Conservation (phyloP, 2,113 vertebrate species). For the Ictalurus punctatus region DNA sequence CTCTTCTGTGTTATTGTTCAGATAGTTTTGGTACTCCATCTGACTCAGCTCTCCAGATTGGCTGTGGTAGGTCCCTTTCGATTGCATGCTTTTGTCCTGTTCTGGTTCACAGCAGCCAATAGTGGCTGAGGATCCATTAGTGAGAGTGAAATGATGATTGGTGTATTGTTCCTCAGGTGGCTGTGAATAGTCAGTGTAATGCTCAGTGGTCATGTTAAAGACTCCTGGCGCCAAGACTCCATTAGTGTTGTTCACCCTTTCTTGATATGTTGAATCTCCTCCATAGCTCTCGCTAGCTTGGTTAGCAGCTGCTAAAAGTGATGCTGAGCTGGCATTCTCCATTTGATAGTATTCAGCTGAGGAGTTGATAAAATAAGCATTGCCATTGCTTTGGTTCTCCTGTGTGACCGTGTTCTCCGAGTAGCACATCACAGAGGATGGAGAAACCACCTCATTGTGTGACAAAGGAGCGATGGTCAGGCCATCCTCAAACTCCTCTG, state of each 20-base stretch:
- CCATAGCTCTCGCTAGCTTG: conserved; percentile 75
- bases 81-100: conserved; percentile 73
- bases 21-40: conserved; percentile 88
- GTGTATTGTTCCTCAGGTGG: conserved; percentile 68
- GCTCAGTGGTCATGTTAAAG: conserved; percentile 83
- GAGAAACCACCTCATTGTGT: conserved; percentile 78
- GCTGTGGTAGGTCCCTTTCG: conserved; percentile 78
- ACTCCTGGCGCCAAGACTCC: conserved; percentile 79
- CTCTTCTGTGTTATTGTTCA: conserved; percentile 87
- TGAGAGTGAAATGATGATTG: conserved; percentile 77
- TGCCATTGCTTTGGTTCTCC: conserved; percentile 84
- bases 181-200: conserved; percentile 75
- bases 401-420: conserved; percentile 79
- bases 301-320: conserved; percentile 65
- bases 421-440: conserved; percentile 89
- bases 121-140: conserved; percentile 74
- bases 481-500: conserved; percentile 78
- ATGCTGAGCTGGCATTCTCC: conserved; percentile 77
- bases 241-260: conserved; percentile 79
- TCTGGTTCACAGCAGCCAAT: conserved; percentile 83
- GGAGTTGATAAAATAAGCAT: conserved; percentile 83
- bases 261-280: conserved; percentile 74
- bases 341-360: conserved; percentile 92
- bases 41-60: conserved; percentile 77
- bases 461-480: conserved; percentile 63